Conservation (phyloP, 2,113 vertebrate genomes). For the Emydura subglobosa region DNA sequence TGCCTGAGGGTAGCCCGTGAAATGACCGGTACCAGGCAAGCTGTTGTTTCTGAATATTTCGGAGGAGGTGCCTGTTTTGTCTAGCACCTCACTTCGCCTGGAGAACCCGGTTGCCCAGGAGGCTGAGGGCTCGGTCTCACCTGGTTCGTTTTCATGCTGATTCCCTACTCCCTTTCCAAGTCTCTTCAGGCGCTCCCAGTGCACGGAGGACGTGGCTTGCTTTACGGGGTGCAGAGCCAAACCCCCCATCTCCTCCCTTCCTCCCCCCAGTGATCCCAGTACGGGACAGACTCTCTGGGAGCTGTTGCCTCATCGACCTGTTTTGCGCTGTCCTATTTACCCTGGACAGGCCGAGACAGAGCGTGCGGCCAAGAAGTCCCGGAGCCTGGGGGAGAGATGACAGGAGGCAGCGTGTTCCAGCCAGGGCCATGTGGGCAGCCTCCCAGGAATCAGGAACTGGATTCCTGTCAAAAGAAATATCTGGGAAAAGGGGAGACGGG, state of each 20-base stretch:
- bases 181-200: background rate
- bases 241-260: no score
- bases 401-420: background rate
- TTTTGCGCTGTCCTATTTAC: background rate
- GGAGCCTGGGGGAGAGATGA: no score
- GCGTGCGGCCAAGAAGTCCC: background rate
- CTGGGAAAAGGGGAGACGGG: background rate
- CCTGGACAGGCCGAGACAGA: background rate
- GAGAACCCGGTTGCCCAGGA: background rate
- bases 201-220: background rate
- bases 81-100: background rate
- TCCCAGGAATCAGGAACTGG: accelerated
- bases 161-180: background rate
- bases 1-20: background rate
- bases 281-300: background rate
- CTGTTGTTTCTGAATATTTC: background rate
- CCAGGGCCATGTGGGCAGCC: background rate
- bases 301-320: background rate
- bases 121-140: background rate
- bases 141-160: background rate
- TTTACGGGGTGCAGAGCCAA: background rate
- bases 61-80: background rate
- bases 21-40: background rate
- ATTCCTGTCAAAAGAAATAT: background rate
- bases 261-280: background rate